Base-by-base conservation (phyloP, 2,888 invertebrate species). In the Periphyllus acericola region DNA sequence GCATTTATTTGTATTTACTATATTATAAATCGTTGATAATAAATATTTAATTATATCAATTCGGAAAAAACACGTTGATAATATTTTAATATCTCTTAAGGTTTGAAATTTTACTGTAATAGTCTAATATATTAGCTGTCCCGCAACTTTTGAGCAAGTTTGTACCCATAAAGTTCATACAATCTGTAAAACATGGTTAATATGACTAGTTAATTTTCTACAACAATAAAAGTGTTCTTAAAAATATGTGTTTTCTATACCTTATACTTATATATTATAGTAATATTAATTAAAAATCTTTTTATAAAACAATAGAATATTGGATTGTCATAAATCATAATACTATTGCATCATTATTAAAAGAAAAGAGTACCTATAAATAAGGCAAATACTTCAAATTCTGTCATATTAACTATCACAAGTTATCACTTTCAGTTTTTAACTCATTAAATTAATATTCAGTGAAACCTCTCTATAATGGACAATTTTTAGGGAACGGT, bases 111-210 rank as follows among this genome's bases (percentile, higher is more conserved):
- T 1, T 14, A n/a, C n/a, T n/a, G n/a, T n/a, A n/a, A n/a, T n/a
- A 40, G 14, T 36, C 19, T 55, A 55, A 34, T 66, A 75, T 14
- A 76, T 46, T 66, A 46, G 84, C 71, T 83, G 66, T 78, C 78
- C 34, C 82, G 75, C 21, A 83, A 21, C 52, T 83, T 88, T 68
- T 82, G 55, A 46, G 68, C 55, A 5, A 87, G 60, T 82, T 82
- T 75, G 36, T 72, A 89, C n/a, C 84, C 81, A 11, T 66, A 81
- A 4, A 82, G 46, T 89, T 76, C 82, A 80, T 79, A 68, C 5
- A 72, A 68, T 71, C 80, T 79, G 82, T n/a, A 89, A 81, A 75
- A 89, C 86, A 91, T 36, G 74, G 9, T 71, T 52, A 0, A 72
- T 3, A 68, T 29, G 0, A 25, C 4, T 68, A 68, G 68, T 68